These are phyloP conservation scores for Callosobruchus maculatus DNA, from an alignment of 2,888 invertebrate species.

Conservation along the genomic window DNA sequence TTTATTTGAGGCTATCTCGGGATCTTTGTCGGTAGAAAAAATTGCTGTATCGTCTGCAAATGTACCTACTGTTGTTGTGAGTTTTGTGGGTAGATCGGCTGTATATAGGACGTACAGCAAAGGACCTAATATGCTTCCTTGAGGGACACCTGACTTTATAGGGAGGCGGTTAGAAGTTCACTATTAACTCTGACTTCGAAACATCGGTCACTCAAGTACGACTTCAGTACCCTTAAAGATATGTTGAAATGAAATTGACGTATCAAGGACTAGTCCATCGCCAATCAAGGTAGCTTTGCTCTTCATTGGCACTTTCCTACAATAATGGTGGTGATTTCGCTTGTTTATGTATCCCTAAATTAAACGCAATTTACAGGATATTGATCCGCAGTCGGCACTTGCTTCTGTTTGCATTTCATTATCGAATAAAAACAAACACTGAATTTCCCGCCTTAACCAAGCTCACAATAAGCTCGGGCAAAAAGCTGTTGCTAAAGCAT, in stretches of 20 bases:
- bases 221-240: too few relatives aligned
- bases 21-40: too few relatives aligned
- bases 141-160: too few relatives aligned
- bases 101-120: too few relatives aligned
- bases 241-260: background rate
- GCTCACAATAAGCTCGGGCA: background rate
- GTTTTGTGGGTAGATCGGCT: too few relatives aligned
- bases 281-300: background rate
- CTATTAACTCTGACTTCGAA: too few relatives aligned
- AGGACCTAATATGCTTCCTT: too few relatives aligned
- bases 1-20: too few relatives aligned
- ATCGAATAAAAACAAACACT: slow-evolving; percentile 2
- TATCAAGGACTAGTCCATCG: background rate
- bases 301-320: background rate
- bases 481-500: background rate
- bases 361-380: slow-evolving; percentile 1
- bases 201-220: too few relatives aligned
- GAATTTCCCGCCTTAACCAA: background rate
- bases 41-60: too few relatives aligned
- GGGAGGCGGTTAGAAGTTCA: too few relatives aligned
- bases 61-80: too few relatives aligned
- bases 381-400: background rate
- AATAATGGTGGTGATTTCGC: background rate
- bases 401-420: background rate
- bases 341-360: background rate